These are phyloP conservation scores for Microctonus brassicae DNA, from an alignment of 2,888 invertebrate genomes.

Conservation along the genomic window DNA sequence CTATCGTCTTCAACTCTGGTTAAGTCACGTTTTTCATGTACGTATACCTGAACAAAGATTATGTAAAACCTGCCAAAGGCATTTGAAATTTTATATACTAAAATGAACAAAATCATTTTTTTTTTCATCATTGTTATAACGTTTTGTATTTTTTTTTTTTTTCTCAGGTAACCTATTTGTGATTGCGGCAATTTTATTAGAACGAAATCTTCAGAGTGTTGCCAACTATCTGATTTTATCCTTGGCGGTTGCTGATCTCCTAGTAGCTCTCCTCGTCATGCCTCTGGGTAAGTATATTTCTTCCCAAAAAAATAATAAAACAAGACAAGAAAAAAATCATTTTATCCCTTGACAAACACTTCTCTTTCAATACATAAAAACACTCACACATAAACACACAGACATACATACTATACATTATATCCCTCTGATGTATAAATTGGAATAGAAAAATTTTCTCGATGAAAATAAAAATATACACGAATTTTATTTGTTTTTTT, in stretches of 20 bases:
- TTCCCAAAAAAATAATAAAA: neutral
- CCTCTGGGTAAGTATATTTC: constrained; percentile 71
- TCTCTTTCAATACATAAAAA: neutral
- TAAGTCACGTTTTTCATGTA: no score
- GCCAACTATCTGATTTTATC: constrained; percentile 92
- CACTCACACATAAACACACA: neutral
- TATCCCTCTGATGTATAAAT: neutral
- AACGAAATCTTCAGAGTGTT: constrained; percentile 87
- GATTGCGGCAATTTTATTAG: constrained; percentile 91
- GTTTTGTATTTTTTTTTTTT: constrained; percentile 19
- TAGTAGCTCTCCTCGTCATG: constrained; percentile 89
- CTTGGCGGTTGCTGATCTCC: constrained; percentile 90
- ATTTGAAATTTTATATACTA: neutral
- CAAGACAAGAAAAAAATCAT: constrained; percentile 19
- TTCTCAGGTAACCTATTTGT: constrained; percentile 91
- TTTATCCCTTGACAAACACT: neutral
- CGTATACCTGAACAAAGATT: no score
- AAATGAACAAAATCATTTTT: neutral
- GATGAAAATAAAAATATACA: neutral
- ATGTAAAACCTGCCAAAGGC: neutral
- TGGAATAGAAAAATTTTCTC: neutral
- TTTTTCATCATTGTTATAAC: neutral
- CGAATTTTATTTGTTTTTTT: neutral
- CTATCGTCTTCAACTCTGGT: no score
- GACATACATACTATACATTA: neutral